Conservation (phyloP, 2,797 vertebrate species). For the Phrynocephalus vlangalii region DNA sequence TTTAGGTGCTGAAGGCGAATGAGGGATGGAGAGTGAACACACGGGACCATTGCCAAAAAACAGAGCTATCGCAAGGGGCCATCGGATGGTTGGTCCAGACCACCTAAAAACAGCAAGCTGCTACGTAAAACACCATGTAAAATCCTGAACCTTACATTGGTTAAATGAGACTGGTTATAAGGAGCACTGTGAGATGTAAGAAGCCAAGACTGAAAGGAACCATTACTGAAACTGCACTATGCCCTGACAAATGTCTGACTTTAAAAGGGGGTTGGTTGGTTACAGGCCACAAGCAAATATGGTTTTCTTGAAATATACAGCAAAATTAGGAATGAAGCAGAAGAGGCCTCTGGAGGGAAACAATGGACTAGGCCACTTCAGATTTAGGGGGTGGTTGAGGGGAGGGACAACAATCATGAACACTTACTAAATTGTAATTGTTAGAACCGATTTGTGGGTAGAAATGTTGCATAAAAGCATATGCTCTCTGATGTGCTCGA, state of each 20-base stretch:
- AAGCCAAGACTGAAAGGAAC: neutral
- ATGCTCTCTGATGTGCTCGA: too few species aligned
- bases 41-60: neutral
- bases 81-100: neutral
- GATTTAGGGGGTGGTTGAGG: neutral
- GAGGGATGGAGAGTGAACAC: neutral
- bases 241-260: neutral
- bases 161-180: neutral
- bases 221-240: neutral
- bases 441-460: neutral
- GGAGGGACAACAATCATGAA: neutral
- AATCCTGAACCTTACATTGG: conserved; percentile 9
- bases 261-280: neutral
- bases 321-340: neutral
- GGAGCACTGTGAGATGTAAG: neutral
- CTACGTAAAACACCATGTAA: neutral
- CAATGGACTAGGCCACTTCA: neutral
- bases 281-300: neutral
- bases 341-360: neutral
- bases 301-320: neutral
- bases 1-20: neutral
- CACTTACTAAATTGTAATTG: neutral
- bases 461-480: neutral
- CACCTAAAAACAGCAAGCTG: conserved; percentile 2
- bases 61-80: neutral